Evolutionary conservation across 2,888 invertebrate species (phyloP), one percentile per base, ranked within the genome.

Genomic region (Amblyteles armatorius): DNA sequence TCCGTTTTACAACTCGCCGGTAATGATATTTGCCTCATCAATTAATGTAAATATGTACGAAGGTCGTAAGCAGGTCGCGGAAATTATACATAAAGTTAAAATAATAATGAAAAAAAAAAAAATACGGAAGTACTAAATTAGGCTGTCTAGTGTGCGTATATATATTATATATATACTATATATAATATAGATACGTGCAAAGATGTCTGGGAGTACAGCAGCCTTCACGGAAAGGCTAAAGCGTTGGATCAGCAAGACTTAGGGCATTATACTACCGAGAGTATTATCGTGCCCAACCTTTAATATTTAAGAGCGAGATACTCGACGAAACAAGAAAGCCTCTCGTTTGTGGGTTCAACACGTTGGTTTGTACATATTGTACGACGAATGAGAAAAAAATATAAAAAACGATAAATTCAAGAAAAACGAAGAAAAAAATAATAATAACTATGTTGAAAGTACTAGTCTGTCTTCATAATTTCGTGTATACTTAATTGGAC

Each of bases 251-350:
- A 94, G 93, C 93, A 93, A 94, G 93, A 93, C 93, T 93, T 93
- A 93, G 93, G 93, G 93, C 94, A 94, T 94, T 93, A 93, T 93
- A 93, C 89, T 93, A 93, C 92, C 92, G 88, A 91, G 93, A 93
- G 93, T 94, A 94, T 93, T 94, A 94, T 94, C 89, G 92, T 94
- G 93, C 93, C 94, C 94, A 93, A 93, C 92, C 91, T 92, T 93
- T 93, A 93, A 93, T 93, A 93, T 93, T 93, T 93, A 93, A 93
- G 93, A 93, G 92, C 92, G 93, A 93, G 92, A 93, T 91, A 91
- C 91, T 89, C 89, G 90, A 88, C 82, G 72, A 86, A 86, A 79
- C 88, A 86, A 86, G 79, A 87, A 89, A 83, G 93, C 91, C 93
- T 93, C 91, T 93, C 93, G 93, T 94, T 94, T 93, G 88, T 93